Evolutionary conservation across 2,797 vertebrate genomes (phyloP), one percentile per base, ranked within the genome.

Genomic region (Capromys pilorides): DNA sequence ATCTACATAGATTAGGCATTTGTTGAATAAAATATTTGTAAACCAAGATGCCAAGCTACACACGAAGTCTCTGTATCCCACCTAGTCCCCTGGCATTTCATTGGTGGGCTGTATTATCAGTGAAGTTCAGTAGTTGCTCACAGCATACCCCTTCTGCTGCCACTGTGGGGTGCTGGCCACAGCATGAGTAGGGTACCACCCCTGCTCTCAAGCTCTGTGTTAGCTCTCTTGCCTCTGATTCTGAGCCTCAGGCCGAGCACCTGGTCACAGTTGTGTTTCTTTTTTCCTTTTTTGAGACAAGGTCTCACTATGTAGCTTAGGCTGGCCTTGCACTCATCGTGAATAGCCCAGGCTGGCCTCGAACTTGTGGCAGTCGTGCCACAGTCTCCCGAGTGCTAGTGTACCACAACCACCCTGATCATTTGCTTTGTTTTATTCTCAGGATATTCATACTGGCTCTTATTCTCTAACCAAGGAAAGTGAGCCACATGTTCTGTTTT

Each of bases 21-120:
- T 90, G 54, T 61, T 91, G 57, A 93, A 73, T 88, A 78, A 66
- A 85, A 89, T 94, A 86, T 92, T 93, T 93, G 49, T 33, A 91
- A 89, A 83, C 64, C 64, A 84, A 79, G 71, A 39, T 61, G 61
- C 39, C 61, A 87, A 54, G 12, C 89, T 93, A 54, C 71, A 66
- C 36, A 77, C 49, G 36, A 36, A 67, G 21, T 80, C 11, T 87
- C 31, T 94, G 26, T 93, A 61, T 91, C 73, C 90, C 39, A 57
- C 54, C 80, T 80, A 19, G 6, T 86, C 36, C 41, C 1, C 22
- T 84, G 24, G 69, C 73, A 22, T 57, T 36, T 71, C 28, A 41
- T 41, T 41, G 61, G 16, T 14, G 3, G 24, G 24, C 54, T 59
- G 19, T 51, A 31, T 39, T 21, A 51, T 73, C 49, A 41, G 39